Conservation (phyloP, 1,140 invertebrate genomes). For the Drosophila kurseongensis region DNA sequence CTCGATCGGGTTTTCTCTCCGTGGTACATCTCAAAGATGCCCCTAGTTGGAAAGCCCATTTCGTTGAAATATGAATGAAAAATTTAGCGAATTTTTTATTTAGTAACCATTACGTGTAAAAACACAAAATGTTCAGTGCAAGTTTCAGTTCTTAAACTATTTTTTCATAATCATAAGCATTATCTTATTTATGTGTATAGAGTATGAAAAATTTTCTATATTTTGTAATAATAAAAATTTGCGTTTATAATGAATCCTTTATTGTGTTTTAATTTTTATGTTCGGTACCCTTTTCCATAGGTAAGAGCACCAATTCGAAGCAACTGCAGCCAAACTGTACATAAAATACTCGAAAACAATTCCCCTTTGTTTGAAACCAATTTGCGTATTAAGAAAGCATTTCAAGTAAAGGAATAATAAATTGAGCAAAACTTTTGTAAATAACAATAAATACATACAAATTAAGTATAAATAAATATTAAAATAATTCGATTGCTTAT, state of each 20-base stretch:
- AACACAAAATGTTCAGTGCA: conserved; percentile 69
- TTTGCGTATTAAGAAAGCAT: conserved; percentile 40
- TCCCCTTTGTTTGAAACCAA: conserved; percentile 13
- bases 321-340: conserved; percentile 51
- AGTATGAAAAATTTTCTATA: conserved; percentile 75
- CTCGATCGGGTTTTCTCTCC: conserved; percentile 14
- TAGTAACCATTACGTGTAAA: conserved; percentile 44
- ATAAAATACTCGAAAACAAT: conserved; percentile 15
- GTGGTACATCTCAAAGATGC: conserved; percentile 55
- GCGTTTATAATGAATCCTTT: conserved; percentile 63
- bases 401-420: conserved; percentile 4
- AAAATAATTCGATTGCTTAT: conserved; percentile 45
- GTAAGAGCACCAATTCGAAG: not conserved
- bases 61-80: conserved; percentile 47
- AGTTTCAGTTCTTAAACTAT: conserved; percentile 77
- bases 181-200: conserved; percentile 80
- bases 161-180: conserved; percentile 70
- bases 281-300: not conserved
- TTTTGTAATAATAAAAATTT: conserved; percentile 82
- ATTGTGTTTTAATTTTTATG: conserved; percentile 26
- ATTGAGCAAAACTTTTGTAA: conserved; percentile 50
- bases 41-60: conserved; percentile 10
- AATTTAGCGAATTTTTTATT: conserved; percentile 80
- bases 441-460: conserved; percentile 44
- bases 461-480: conserved; percentile 38